Evolutionary conservation across 2,888 invertebrate species (phyloP).

Genomic region (Andrena bicolor): DNA sequence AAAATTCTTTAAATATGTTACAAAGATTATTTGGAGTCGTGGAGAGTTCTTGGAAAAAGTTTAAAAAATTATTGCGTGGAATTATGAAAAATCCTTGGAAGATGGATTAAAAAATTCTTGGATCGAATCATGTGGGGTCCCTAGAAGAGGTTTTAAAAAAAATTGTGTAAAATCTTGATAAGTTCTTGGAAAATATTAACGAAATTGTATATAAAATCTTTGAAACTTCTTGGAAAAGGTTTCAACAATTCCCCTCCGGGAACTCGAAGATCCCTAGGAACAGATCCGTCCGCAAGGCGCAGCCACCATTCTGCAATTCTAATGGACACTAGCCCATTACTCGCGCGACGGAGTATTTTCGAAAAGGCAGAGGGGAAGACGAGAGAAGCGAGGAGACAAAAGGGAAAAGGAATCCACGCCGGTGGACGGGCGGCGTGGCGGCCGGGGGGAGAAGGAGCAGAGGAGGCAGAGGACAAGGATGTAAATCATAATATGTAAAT

Average conservation of each 20-base stretch:
- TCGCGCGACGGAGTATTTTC: background rate
- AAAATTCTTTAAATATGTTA: background rate
- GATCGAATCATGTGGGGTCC: no score
- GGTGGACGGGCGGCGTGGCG: constrained; percentile 17
- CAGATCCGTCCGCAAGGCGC: background rate
- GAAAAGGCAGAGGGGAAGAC: constrained; percentile 3
- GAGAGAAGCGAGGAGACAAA: constrained; percentile 22
- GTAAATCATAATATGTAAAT: constrained; percentile 84
- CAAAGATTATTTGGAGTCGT: background rate
- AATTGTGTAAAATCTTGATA: no score
- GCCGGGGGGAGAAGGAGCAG: constrained; percentile 60
- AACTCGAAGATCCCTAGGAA: no score
- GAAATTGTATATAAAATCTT: no score
- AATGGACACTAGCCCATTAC: constrained; percentile 2
- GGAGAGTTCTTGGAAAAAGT: background rate
- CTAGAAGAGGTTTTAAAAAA: no score
- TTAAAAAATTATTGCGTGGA: no score
- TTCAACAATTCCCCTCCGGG: no score
- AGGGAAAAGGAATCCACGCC: constrained; percentile 27
- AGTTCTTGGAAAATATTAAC: no score
- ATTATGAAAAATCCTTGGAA: no score
- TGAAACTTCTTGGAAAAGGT: no score
- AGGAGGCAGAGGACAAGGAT: constrained; percentile 81
- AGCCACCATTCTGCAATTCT: constrained; percentile 9
- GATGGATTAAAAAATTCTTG: no score